Percentiles rank a stretch among this genome's conserved stretches.
phyloP scores from a whole-genome alignment of 2,888 invertebrate species.

The Himalopsyche tibetana region DNA sequence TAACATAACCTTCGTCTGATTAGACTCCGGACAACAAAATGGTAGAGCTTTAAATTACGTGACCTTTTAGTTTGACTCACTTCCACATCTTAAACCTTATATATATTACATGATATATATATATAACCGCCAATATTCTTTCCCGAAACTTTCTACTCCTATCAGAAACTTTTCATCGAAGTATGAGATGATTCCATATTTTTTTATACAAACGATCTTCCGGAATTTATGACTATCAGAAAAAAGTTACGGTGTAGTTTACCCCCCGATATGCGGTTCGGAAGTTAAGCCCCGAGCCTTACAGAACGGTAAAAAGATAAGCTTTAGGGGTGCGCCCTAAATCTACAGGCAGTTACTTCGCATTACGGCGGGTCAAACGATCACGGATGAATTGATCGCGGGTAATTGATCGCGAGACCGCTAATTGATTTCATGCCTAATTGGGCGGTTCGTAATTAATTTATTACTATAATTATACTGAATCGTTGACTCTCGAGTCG shows the following conservation, averaged over 20 bases:
- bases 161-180: slow-evolving; percentile 15
- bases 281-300: background rate
- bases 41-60: background rate
- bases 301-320: slow-evolving; percentile 24
- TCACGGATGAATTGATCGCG: slow-evolving; percentile 1
- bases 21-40: too few relatives aligned
- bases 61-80: slow-evolving; percentile 2
- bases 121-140: background rate
- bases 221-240: slow-evolving; percentile 5
- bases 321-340: background rate
- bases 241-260: slow-evolving; percentile 7
- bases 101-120: background rate
- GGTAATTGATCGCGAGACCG: slow-evolving; percentile 13
- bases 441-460: background rate
- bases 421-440: slow-evolving; percentile 7
- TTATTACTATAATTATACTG: background rate
- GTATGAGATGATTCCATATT: slow-evolving; percentile 14
- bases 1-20: too few relatives aligned
- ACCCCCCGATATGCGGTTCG: slow-evolving; percentile 4
- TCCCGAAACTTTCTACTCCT: background rate
- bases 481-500: too few relatives aligned
- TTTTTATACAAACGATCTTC: slow-evolving; percentile 26
- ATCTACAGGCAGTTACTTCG: background rate
- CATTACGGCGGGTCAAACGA: slow-evolving; percentile 2
- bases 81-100: background rate